A percentile compares a stretch with the other conserved stretches of the same genome.
phyloP scores from a whole-genome alignment of 2,113 vertebrate species.

The Amblyopsis rosae region DNA sequence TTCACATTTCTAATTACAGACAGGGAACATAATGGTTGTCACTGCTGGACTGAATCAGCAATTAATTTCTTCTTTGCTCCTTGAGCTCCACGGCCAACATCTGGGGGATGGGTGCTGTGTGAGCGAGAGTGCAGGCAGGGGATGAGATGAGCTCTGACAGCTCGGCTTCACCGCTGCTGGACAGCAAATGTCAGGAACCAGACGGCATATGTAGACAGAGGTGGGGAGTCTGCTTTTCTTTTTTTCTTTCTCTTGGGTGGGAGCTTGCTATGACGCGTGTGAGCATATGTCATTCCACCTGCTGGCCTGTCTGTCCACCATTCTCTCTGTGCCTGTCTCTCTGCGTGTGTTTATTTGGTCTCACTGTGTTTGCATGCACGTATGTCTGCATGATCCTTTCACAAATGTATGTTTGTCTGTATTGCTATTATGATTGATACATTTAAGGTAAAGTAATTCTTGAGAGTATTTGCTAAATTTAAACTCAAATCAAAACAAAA shows the following conservation, averaged over 20 bases:
- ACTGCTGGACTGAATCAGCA: constrained; percentile 5
- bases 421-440: neutral
- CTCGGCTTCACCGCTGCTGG: constrained; percentile 33
- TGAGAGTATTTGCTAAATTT: too few relatives aligned
- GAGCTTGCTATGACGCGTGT: too few relatives aligned
- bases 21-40: neutral
- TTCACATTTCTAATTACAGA: neutral
- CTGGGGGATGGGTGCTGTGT: constrained; percentile 33
- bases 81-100: constrained; percentile 5
- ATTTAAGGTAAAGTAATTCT: neutral
- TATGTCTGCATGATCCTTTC: neutral
- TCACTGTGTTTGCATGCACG: neutral
- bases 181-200: constrained; percentile 66
- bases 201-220: constrained; percentile 47
- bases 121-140: constrained; percentile 34
- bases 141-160: constrained; percentile 66
- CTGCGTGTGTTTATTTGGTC: neutral
- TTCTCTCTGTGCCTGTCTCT: neutral
- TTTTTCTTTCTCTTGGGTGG: neutral
- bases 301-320: neutral
- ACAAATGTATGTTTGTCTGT: neutral
- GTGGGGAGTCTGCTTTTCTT: neutral
- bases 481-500: too few relatives aligned
- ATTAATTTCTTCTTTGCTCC: constrained; percentile 19
- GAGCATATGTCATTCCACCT: neutral